Percentiles rank a stretch among this genome's conserved stretches.
phyloP scores from a whole-genome alignment of 1,140 invertebrate species.

The Macrobrachium nipponense region DNA sequence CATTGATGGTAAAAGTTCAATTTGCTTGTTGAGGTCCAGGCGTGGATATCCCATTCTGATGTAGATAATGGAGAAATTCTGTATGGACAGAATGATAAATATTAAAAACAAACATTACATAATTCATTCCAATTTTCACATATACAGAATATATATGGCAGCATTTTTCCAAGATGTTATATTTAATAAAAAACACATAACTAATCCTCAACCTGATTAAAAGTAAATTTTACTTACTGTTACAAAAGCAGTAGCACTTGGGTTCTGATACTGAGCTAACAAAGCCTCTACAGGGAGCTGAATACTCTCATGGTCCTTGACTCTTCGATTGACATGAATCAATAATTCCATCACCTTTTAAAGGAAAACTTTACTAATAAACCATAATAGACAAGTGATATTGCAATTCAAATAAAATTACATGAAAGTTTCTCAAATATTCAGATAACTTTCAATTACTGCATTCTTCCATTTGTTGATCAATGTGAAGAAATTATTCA shows the following conservation, averaged over 20 bases:
- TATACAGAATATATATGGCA: too few relatives aligned
- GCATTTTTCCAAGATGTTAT: background rate
- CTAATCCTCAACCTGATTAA: background rate
- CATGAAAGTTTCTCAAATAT: background rate
- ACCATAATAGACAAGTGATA: background rate
- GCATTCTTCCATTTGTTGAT: background rate
- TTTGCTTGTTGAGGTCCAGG: constrained; percentile 80
- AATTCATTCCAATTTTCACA: background rate
- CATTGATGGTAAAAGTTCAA: constrained; percentile 80
- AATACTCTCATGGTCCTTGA: constrained; percentile 85
- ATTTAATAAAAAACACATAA: background rate
- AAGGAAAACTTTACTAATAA: constrained; percentile 35
- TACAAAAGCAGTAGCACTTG: constrained; percentile 82
- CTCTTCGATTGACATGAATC: constrained; percentile 89
- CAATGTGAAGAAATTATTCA: constrained; percentile 64
- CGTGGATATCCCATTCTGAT: constrained; percentile 92
- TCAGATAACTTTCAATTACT: background rate
- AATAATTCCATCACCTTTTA: constrained; percentile 90
- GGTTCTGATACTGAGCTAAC: constrained; percentile 84
- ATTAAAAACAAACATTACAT: background rate
- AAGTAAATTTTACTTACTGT: constrained; percentile 72
- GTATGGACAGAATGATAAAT: constrained; percentile 66
- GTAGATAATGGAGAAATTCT: constrained; percentile 96
- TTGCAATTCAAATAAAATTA: background rate
- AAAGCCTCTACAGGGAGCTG: constrained; percentile 89